Evolutionary conservation across 2,797 vertebrate species (phyloP).

Genomic region (Argyrosomus regius): DNA sequence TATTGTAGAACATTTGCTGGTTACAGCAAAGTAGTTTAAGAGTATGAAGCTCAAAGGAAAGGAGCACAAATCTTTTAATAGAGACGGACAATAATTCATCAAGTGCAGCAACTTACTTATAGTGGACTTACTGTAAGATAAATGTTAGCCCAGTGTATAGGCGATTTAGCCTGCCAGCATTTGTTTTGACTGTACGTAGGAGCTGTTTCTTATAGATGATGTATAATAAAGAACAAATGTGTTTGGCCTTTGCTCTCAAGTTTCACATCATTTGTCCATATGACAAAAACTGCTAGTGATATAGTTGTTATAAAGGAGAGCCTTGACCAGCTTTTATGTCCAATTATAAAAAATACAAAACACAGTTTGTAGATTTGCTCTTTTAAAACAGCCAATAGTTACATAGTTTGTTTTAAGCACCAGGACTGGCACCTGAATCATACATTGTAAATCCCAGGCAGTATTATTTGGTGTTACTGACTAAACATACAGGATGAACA

Average conservation of each 20-base stretch:
- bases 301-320: neutral
- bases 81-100: neutral
- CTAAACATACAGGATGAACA: neutral
- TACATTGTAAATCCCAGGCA: neutral
- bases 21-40: neutral
- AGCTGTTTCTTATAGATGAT: neutral
- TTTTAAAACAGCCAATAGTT: neutral
- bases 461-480: neutral
- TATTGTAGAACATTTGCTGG: neutral
- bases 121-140: neutral
- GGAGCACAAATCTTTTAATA: neutral
- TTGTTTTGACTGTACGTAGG: neutral
- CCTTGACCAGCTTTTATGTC: neutral
- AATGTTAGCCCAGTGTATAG: neutral
- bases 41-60: neutral
- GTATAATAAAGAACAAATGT: neutral
- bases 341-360: neutral
- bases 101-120: neutral
- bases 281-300: neutral
- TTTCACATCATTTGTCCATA: neutral
- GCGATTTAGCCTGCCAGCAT: neutral
- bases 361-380: neutral
- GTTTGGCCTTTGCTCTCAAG: neutral
- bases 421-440: neutral
- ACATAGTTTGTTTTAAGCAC: no score